Base-by-base conservation (phyloP, 2,888 invertebrate genomes). In the Drosophila kanekoi region DNA sequence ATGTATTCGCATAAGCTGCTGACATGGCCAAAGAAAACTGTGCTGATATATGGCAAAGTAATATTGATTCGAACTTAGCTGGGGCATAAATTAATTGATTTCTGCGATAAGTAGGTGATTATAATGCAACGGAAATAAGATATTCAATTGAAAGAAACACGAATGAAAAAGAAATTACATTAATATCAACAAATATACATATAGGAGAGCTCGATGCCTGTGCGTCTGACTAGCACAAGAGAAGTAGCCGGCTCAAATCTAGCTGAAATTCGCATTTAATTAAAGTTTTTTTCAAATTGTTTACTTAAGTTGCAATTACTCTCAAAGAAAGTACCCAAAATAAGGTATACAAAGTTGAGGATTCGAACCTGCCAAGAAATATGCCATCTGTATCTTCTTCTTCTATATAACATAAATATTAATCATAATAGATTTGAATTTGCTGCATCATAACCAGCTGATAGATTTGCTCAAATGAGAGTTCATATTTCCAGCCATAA, bases 391-490 rank as follows among this genome's bases (percentile, higher is more conserved):
- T 9, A 40, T 9, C 13, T 1, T n/a, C n/a, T n/a, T n/a, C n/a
- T n/a, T n/a, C n/a, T n/a, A n/a, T n/a, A n/a, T n/a, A n/a, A 4
- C 52, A 81, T 84, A 63, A 76, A 87, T 84, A 67, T 69, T 45
- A 69, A 87, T 81, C 45, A 79, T 38, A 66, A 81, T 78, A 69
- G 20, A 75, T 84, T 49, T 66, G 57, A 68, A 82, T 74, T 77
- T 65, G 23, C 13, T 51, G 43, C 61, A 44, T 53, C 43, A 32
- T 41, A 44, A 43, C 8, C 13, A n/a, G 11, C 44, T 72, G 61
- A 69, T 51, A 48, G 41, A 71, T 48, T 16, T 16, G 33, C 72
- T 41, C 20, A 18, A 53, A 4, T 38, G 40, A 13, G 18, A 18
- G 49, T 47, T 47, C 32, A 41, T 62, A 52, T 57, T 32, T 70